Conservation (phyloP, 2,797 vertebrate genomes). For the Arnoldichthys spilopterus region DNA sequence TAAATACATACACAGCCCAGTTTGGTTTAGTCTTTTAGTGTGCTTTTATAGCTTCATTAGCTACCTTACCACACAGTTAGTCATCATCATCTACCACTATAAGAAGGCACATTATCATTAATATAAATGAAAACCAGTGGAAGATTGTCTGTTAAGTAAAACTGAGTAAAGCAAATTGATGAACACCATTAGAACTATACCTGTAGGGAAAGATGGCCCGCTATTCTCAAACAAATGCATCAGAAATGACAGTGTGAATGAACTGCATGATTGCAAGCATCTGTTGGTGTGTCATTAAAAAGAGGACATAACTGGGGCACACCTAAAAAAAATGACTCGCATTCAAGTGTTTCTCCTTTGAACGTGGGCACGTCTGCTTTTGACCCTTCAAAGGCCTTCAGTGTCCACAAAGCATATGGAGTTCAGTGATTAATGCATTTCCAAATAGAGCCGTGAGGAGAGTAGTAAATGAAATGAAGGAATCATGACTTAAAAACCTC, state of each 20-base stretch:
- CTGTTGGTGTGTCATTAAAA: constrained; percentile 9
- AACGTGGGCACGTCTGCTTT: not conserved
- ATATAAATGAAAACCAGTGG: constrained; percentile 33
- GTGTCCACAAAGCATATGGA: constrained; percentile 32
- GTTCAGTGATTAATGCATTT: constrained; percentile 36
- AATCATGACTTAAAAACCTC: not conserved
- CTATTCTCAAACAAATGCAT: not conserved
- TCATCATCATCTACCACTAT: constrained; percentile 15
- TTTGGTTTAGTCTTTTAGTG: not conserved
- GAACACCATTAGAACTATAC: constrained; percentile 33
- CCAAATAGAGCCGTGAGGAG: constrained; percentile 3
- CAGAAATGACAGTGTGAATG: not conserved
- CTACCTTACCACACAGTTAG: constrained; percentile 3
- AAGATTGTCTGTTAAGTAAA: constrained; percentile 7
- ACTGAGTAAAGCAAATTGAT: constrained; percentile 34
- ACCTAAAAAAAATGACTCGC: constrained; percentile 7
- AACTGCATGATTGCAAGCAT: constrained; percentile 4
- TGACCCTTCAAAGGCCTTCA: not conserved
- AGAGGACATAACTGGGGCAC: constrained; percentile 24
- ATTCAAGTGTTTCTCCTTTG: constrained; percentile 28
- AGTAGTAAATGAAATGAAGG: not conserved
- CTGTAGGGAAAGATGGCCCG: constrained; percentile 11
- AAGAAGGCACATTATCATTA: constrained; percentile 25
- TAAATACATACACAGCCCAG: too few species aligned
- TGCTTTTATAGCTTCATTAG: constrained; percentile 10